These are phyloP conservation scores for Origma solitaria DNA, from an alignment of 2,113 vertebrate genomes.

Conservation along the genomic window DNA sequence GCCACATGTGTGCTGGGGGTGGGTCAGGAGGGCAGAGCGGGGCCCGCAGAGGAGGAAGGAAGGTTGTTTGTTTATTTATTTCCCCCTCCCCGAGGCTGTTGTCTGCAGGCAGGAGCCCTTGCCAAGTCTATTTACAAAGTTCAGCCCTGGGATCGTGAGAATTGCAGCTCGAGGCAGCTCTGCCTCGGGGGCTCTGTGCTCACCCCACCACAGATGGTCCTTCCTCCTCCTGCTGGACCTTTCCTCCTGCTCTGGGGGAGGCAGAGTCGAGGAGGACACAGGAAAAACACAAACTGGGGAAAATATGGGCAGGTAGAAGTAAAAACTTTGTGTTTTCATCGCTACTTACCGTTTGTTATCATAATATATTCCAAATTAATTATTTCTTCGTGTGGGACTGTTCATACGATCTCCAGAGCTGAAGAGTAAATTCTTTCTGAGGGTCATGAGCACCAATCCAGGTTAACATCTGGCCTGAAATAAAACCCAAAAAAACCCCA, in stretches of 20 bases:
- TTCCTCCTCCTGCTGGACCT: not conserved
- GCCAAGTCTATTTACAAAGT: slow-evolving; percentile 72
- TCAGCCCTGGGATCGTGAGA: slow-evolving; percentile 69
- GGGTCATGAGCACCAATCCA: not conserved
- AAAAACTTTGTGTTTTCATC: not conserved
- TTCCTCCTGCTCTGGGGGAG: not conserved
- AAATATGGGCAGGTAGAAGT: not conserved
- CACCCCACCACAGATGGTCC: not conserved
- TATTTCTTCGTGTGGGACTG: not conserved
- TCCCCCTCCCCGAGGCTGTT: slow-evolving; percentile 11
- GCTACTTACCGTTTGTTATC: not conserved
- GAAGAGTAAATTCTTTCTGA: not conserved
- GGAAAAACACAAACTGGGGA: not conserved
- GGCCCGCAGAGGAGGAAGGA: not conserved
- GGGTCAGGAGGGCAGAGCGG: not conserved
- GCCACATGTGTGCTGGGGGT: not conserved
- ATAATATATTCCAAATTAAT: not conserved
- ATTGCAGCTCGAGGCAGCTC: slow-evolving; percentile 13
- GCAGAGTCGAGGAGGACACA: not conserved
- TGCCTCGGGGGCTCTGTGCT: not conserved
- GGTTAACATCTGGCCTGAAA: not conserved
- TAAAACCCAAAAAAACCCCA: not conserved
- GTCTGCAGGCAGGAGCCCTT: slow-evolving; percentile 38
- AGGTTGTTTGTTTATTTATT: not conserved
- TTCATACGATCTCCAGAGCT: not conserved